Evolutionary conservation across 35 echinoderm and acorn worm species (phyloP), one percentile per base, ranked within the genome.

Genomic region (Antedon bifida): DNA sequence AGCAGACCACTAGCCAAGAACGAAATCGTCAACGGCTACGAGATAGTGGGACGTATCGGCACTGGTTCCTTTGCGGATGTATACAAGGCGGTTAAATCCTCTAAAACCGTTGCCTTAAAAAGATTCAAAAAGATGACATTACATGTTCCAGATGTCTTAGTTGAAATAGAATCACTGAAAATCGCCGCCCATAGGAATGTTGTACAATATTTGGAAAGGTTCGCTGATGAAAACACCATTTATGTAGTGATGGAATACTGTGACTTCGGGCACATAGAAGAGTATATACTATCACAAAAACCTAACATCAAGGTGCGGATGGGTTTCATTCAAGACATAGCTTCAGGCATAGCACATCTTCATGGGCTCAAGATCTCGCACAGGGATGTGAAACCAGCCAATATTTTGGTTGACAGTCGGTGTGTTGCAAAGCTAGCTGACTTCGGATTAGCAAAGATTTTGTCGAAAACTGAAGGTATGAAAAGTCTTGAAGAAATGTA

Each of bases 171-270:
- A 64, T 64, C 51, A 2, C 51, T 64, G 3, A 11, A 64, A 64
- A 64, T 64, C 51, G 51, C 51, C 51, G 19, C 51, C 51, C 78
- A 80, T 80, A 38, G 17, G 31, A 34, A 80, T 38, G 34, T 80
- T 36, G 78, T 80, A 9, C 10, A 38, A 26, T 80, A 29, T 10
- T 38, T 80, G 0, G 35, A 36, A 3, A 38, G 78, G 0, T 80
- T 36, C 78, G 29, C 33, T 23, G 78, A 80, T 38, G 9, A 38
- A 3, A 34, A 80, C 17, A 36, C 34, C 13, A 23, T 38, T 11
- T 80, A 80, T 36, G 0, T 36, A 38, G 78, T 80, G 16, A 38
- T 80, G 78, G 78, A 80, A 80, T 80, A 80, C 78, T 80, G 78
- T 28, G 78, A 80, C 3, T 34, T 34, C 39, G 78, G 78, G 0